phyloP scores from a whole-genome alignment of 2,797 vertebrate species.

The Peromyscus aztecus region DNA sequence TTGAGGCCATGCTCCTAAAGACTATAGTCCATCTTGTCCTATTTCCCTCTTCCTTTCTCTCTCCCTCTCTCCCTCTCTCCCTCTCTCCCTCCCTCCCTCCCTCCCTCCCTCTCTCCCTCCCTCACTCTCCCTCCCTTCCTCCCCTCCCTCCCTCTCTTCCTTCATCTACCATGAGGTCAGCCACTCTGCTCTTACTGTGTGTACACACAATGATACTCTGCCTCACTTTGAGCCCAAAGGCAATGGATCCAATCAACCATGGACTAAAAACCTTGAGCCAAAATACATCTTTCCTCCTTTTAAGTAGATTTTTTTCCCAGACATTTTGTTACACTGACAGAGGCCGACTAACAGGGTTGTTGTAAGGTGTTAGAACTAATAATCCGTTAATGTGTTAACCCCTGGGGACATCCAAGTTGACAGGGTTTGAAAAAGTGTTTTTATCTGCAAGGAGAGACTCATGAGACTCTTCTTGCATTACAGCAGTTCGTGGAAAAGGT shows the following conservation, averaged over 20 bases:
- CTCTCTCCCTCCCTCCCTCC: no score
- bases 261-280: background rate
- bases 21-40: background rate
- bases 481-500: rapidly evolving
- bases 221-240: background rate
- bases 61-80: no score
- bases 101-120: no score
- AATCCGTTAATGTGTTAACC: background rate
- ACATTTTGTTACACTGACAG: background rate
- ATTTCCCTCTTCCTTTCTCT: background rate
- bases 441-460: background rate
- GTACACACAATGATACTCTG: background rate
- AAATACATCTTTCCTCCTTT: background rate
- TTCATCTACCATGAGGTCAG: background rate
- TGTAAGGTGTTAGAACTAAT: no score
- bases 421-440: background rate
- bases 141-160: no score
- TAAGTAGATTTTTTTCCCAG: background rate
- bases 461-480: background rate
- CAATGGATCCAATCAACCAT: background rate
- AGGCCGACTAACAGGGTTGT: background rate
- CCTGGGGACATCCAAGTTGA: background rate
- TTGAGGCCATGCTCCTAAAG: background rate
- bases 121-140: no score
- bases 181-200: background rate